Evolutionary conservation across 2,888 invertebrate genomes (phyloP), one percentile per base, ranked within the genome.

Genomic region (Pollenia griseotomentosa): DNA sequence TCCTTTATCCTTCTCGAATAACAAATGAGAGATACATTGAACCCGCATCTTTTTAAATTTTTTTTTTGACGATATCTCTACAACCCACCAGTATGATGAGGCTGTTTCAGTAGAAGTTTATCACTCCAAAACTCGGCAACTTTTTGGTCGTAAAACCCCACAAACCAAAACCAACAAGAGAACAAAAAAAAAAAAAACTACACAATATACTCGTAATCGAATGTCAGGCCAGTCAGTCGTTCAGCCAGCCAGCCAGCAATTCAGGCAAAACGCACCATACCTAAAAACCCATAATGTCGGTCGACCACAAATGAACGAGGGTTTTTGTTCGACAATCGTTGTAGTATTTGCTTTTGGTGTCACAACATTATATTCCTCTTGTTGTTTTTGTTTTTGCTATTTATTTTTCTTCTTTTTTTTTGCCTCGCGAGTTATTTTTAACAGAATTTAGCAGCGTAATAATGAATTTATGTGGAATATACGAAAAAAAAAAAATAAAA

Each of bases 221-320:
- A 80, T 55, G 55, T 33, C 65, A 55, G 63, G 55, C 71, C 51
- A 12, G 77, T 61, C 61, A 33, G 23, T 71, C 51, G 57, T 63
- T 40, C 23, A 23, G 19, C 23, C 71, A 55, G 51, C 12, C 85
- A 46, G 46, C 12, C 63, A 80, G 59, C 16, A 65, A 73, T 79
- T 79, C 19, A 81, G 65, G 40, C 77, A 44, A 55, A 63, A 53
- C 55, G 48, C 80, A 70, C 61, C 83, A 65, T 65, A 73, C 66
- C 51, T 16, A 66, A 68, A 71, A 80, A 61, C 70, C 81, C 83
- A 87, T 83, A 81, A 87, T 84, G 61, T 84, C 81, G 81, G 87
- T 87, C 83, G 83, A 87, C 87, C 87, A 81, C 87, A 87, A 87
- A 87, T 86, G 83, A 84, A 87, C 83, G 87, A 84, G 87, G 66